These are phyloP conservation scores for Psettodes erumei DNA, from an alignment of 2,113 vertebrate genomes.

Conservation along the genomic window DNA sequence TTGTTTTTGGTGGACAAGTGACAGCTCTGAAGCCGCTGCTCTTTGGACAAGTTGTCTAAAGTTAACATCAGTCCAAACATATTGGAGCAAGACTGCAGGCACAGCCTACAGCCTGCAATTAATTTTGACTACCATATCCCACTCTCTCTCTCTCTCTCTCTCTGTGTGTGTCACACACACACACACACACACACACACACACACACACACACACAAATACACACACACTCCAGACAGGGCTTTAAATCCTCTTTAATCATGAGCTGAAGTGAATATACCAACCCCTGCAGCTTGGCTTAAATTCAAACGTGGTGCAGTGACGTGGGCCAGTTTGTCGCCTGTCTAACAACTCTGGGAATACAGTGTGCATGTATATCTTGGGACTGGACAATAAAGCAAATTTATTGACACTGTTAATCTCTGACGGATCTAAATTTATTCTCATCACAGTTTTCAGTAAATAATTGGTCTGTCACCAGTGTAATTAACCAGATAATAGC, in stretches of 20 bases:
- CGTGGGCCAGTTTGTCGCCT: slow-evolving; percentile 47
- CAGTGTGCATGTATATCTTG: not conserved
- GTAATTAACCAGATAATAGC: not conserved
- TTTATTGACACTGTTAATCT: not conserved
- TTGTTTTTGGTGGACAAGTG: slow-evolving; percentile 62
- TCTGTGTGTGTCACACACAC: too few relatives aligned
- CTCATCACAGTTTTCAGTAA: not conserved
- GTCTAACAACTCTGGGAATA: slow-evolving; percentile 19
- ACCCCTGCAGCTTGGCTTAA: slow-evolving; percentile 58
- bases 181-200: slow-evolving; percentile 16
- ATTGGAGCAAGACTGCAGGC: slow-evolving; percentile 13
- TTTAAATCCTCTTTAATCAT: slow-evolving; percentile 69
- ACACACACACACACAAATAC: too few relatives aligned
- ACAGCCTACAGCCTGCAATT: slow-evolving; percentile 44
- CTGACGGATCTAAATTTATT: not conserved
- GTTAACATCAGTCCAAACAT: slow-evolving; percentile 45
- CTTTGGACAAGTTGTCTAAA: slow-evolving; percentile 45
- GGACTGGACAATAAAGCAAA: not conserved
- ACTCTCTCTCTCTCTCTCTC: slow-evolving; percentile 5
- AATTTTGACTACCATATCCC: slow-evolving; percentile 42
- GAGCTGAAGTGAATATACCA: slow-evolving; percentile 61
- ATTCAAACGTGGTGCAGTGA: slow-evolving; percentile 49
- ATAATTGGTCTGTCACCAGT: not conserved
- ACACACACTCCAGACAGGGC: slow-evolving; percentile 41
- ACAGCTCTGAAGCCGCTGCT: slow-evolving; percentile 44